These are phyloP conservation scores for Zelleria hepariella DNA, from an alignment of 2,888 invertebrate species.

Conservation along the genomic window DNA sequence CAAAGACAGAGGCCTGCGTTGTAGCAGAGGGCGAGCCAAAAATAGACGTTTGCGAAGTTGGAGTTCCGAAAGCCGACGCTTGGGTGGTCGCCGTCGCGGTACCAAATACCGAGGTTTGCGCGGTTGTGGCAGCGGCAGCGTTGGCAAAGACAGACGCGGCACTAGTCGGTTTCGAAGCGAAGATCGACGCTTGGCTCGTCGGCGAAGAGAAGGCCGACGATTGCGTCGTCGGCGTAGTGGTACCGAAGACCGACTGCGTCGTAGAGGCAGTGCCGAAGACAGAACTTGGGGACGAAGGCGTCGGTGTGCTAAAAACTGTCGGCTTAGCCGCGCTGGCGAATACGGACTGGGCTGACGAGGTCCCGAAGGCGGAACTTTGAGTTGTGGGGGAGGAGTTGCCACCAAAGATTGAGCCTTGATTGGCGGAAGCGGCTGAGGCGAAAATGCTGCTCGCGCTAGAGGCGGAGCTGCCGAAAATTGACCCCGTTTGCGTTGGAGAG, in stretches of 20 bases:
- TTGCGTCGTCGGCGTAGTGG: conserved; percentile 14
- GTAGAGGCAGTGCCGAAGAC: conserved; percentile 19
- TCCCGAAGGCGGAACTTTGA: conserved; percentile 23
- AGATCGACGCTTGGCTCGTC: conserved; percentile 16
- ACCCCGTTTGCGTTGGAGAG: conserved; percentile 15
- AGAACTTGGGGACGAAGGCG: background rate
- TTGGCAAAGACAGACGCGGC: conserved; percentile 13
- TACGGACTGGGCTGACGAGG: conserved; percentile 12
- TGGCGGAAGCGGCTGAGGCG: background rate
- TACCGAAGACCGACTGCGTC: conserved; percentile 18
- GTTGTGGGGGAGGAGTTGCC: conserved; percentile 4
- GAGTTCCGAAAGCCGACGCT: conserved; percentile 31
- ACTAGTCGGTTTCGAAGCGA: conserved; percentile 16
- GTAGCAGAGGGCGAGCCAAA: conserved; percentile 18
- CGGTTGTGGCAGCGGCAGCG: conserved; percentile 20
- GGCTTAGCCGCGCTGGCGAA: conserved; percentile 2
- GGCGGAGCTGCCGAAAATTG: conserved; percentile 19
- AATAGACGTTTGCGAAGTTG: conserved; percentile 19
- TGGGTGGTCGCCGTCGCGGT: conserved; percentile 18
- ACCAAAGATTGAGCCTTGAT: background rate
- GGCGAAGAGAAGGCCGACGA: conserved; percentile 20
- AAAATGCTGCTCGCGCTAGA: background rate
- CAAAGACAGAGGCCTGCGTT: conserved; percentile 29
- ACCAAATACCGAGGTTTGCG: conserved; percentile 12
- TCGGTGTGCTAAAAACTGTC: background rate